Evolutionary conservation across 2,888 invertebrate species (phyloP).

Genomic region (Himalopsyche japonica): DNA sequence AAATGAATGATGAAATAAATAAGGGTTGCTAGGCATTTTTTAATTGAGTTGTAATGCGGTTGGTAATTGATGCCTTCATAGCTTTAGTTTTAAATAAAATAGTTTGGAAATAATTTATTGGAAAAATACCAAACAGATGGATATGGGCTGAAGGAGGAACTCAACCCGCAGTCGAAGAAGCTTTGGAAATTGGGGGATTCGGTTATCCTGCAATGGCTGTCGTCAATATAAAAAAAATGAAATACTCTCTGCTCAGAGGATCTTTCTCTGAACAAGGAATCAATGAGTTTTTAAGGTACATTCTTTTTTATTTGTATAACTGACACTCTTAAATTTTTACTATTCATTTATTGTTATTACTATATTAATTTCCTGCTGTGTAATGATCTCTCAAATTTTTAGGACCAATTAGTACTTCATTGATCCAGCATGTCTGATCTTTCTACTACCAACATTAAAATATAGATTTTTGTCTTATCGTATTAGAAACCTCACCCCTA

Average conservation of each 20-base stretch:
- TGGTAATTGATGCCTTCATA: too few species aligned
- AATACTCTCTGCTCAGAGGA: conserved; percentile 89
- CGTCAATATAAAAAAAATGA: conserved; percentile 94
- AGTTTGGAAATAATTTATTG: not conserved
- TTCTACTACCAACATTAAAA: too few species aligned
- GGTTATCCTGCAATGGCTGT: conserved; percentile 99
- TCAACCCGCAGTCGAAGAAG: conserved; percentile 81
- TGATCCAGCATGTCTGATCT: too few species aligned
- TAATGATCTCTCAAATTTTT: too few species aligned
- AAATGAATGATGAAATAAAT: too few species aligned
- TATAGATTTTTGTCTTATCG: too few species aligned
- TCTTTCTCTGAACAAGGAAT: conserved; percentile 95
- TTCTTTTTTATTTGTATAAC: not conserved
- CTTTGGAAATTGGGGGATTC: conserved; percentile 94
- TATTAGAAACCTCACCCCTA: too few species aligned
- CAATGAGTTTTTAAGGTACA: conserved; percentile 84
- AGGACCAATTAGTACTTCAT: too few species aligned
- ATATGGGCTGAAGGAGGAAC: conserved; percentile 92
- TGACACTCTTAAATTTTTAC: not conserved
- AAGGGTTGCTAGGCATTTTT: too few species aligned
- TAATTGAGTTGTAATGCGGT: too few species aligned
- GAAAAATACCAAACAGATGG: conserved; percentile 64
- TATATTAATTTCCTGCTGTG: too few species aligned
- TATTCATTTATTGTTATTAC: too few species aligned
- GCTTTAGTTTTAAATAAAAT: not conserved